Evolutionary conservation across 2,797 vertebrate genomes (phyloP), one percentile per base, ranked within the genome.

Genomic region (Bovichtus variegatus): DNA sequence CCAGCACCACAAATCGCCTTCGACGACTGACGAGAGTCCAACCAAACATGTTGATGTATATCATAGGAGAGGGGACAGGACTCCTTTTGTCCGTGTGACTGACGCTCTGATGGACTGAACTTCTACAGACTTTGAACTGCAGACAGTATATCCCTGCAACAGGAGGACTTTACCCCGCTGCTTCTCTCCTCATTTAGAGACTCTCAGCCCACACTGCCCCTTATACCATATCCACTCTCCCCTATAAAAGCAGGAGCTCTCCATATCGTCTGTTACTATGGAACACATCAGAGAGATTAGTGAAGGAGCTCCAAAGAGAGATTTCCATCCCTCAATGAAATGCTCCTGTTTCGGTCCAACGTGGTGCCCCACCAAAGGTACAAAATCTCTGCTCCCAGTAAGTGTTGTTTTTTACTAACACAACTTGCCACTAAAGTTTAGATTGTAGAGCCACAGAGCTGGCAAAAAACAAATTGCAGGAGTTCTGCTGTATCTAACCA

Each of bases 1-100:
- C 93, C 91, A 93, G 92, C 93, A 93, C 81, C 85, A 87, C 81
- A 86, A 87, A 87, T 82, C 90, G 90, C 90, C 92, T 92, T 92
- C 51, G 44, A 88, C 61, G 66, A 89, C 85, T 41, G 71, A 87
- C 78, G 58, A 81, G 74, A 85, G 72, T 88, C 80, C 71, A 85
- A 78, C 66, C 74, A 84, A 84, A 84, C 75, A 58, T 59, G 77
- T 70, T 73, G 59, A 83, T 76, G 76, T 83, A 81, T 83, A 67
- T 78, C 67, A 84, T 77, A 93, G 92, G 67, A 89, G 83, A 89
- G 87, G 44, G 19, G 70, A 74, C 67, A 60, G 74, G 75, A 77
- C 76, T 86, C 63, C 44, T 80, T 77, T 70, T 77, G 72, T 81
- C 54, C 34, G 25, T 62, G 57, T 54, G 68, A 76, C 74, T 72